Percentiles rank a stretch among this genome's conserved stretches.
phyloP scores from a whole-genome alignment of 2,888 invertebrate genomes.

The Schizaphis graminum region DNA sequence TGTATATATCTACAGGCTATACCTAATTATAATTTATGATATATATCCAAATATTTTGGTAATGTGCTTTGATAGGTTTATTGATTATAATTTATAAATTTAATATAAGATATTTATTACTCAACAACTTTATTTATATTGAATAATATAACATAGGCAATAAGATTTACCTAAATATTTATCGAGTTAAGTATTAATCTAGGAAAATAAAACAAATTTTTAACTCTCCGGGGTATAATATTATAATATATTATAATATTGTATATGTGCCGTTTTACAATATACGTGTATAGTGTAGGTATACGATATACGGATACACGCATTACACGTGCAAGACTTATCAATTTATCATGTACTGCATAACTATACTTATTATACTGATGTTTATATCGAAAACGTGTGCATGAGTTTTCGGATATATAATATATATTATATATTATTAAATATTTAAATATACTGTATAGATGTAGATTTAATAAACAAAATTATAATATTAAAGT shows the following conservation, averaged over 20 bases:
- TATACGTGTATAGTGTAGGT: neutral
- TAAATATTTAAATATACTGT: too few species aligned
- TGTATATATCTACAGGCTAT: neutral
- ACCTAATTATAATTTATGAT: neutral
- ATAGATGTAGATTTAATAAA: neutral
- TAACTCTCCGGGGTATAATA: neutral
- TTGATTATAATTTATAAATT: neutral
- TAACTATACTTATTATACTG: neutral
- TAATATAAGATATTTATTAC: neutral
- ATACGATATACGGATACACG: neutral
- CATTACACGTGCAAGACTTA: neutral
- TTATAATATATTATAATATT: neutral
- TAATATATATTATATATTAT: too few species aligned
- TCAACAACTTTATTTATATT: neutral
- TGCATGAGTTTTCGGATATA: neutral
- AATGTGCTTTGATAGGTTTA: neutral
- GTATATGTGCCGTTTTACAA: neutral
- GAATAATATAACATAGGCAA: neutral
- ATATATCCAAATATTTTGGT: neutral
- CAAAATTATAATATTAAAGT: neutral
- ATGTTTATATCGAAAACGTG: neutral
- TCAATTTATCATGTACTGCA: neutral
- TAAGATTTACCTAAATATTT: neutral
- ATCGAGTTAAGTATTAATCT: neutral
- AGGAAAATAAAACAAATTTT: neutral